Evolutionary conservation across 2,888 invertebrate genomes (phyloP).

Genomic region (Dolichomitus sp.): DNA sequence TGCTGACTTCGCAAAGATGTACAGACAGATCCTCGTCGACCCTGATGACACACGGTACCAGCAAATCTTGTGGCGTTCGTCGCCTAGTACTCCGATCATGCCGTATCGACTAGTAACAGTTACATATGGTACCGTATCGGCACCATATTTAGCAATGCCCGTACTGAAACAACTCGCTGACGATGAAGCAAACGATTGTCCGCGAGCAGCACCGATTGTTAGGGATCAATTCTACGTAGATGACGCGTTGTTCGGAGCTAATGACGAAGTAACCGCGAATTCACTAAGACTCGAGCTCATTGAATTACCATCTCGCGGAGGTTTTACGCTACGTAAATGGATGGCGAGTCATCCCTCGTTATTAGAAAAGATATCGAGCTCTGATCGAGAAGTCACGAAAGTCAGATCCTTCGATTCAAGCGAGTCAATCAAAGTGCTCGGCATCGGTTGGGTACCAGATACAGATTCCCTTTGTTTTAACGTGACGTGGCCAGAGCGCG

Average conservation of each 20-base stretch:
- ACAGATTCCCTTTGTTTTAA: constrained; percentile 1
- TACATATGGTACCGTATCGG: constrained; percentile 70
- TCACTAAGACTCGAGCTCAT: constrained; percentile 27
- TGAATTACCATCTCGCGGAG: constrained; percentile 29
- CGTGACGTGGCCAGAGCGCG: neutral
- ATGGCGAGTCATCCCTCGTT: constrained; percentile 26
- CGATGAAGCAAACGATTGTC: constrained; percentile 35
- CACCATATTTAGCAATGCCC: constrained; percentile 70
- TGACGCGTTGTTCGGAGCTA: constrained; percentile 48
- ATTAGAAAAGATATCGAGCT: constrained; percentile 2
- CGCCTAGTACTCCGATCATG: constrained; percentile 8
- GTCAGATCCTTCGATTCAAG: constrained; percentile 32
- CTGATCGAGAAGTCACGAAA: constrained; percentile 11
- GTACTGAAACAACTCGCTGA: too few species aligned
- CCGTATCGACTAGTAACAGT: constrained; percentile 65
- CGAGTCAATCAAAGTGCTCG: constrained; percentile 31
- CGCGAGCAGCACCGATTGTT: constrained; percentile 60
- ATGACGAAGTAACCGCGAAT: constrained; percentile 18
- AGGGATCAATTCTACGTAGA: constrained; percentile 70
- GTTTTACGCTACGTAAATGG: constrained; percentile 49
- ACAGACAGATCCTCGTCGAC: constrained; percentile 41
- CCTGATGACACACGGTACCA: constrained; percentile 64
- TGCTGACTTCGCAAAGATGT: constrained; percentile 46
- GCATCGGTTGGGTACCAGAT: constrained; percentile 21
- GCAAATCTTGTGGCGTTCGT: constrained; percentile 72